Evolutionary conservation across 2,113 vertebrate genomes (phyloP), one percentile per base, ranked within the genome.

Genomic region (Scomber colias): DNA sequence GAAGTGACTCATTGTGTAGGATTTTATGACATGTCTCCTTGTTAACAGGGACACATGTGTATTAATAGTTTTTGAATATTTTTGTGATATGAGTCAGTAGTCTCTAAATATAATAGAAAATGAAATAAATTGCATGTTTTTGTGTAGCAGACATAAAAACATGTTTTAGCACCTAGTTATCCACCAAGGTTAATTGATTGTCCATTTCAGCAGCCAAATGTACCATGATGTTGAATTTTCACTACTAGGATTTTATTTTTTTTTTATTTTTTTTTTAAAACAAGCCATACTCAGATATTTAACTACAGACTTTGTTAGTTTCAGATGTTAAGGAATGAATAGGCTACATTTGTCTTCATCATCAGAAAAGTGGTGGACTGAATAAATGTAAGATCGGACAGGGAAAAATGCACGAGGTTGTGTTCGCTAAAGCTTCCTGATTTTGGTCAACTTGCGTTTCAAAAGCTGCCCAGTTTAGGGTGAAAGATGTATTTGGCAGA

Each of bases 1-100:
- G 64, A 15, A 50, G 11, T 82, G 62, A 63, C 53, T 82, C 50
- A 62, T 44, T 53, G 59, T 76, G 56, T 82, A n/a, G 49, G 63
- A 50, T 61, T 60, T 57, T 65, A 27, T 75, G 49, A 46, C 55
- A 31, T 46, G 12, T 24, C 31, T 35, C 44, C 55, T 3, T 70
- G 45, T 59, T 53, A 46, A 48, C 57, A 59, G 48, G 30, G 50
- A 64, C 62, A 51, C 12, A 5, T 49, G 60, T 63, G 3, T 63
- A 31, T 57, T n/a, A 30, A 59, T 78, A 53, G n/a, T 11, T 56
- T 60, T 31, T 35, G 17, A 11, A 54, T 64, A 17, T 63, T 56
- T 62, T 51, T 49, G 5, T 71, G 46, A 53, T 71, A 8, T 54
- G 24, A 19, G 16, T 65, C 31, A 63, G 15, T 50, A 2, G 55